phyloP scores from a whole-genome alignment of 1,140 invertebrate genomes.

The Paraescarpia echinospica region DNA sequence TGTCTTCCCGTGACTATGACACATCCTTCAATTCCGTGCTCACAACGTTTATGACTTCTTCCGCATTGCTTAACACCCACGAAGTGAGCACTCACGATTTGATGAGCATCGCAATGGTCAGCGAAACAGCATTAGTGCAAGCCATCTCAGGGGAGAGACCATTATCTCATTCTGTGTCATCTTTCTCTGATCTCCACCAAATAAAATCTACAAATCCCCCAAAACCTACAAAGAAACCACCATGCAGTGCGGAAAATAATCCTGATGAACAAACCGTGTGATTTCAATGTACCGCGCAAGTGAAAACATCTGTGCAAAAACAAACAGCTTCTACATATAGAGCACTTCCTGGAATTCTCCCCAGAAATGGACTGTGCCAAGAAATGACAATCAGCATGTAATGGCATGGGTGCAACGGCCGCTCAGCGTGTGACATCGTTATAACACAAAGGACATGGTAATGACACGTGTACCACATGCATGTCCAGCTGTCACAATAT shows the following conservation, averaged over 20 bases:
- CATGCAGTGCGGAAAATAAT: too few species aligned
- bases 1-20: background rate
- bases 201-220: background rate
- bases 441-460: background rate
- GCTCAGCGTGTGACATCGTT: background rate
- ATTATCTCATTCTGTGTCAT: background rate
- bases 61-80: background rate
- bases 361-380: background rate
- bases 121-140: background rate
- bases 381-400: background rate
- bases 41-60: background rate
- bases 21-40: background rate
- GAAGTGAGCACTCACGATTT: background rate
- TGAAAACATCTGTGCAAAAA: background rate
- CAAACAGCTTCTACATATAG: background rate
- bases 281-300: background rate
- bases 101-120: background rate
- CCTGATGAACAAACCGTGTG: background rate
- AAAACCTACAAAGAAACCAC: background rate
- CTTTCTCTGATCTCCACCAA: background rate
- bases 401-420: background rate
- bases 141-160: background rate
- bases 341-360: background rate
- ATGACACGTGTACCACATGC: background rate
- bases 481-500: background rate